phyloP scores from a whole-genome alignment of 1,140 invertebrate species.

The Drosophila obscura region DNA sequence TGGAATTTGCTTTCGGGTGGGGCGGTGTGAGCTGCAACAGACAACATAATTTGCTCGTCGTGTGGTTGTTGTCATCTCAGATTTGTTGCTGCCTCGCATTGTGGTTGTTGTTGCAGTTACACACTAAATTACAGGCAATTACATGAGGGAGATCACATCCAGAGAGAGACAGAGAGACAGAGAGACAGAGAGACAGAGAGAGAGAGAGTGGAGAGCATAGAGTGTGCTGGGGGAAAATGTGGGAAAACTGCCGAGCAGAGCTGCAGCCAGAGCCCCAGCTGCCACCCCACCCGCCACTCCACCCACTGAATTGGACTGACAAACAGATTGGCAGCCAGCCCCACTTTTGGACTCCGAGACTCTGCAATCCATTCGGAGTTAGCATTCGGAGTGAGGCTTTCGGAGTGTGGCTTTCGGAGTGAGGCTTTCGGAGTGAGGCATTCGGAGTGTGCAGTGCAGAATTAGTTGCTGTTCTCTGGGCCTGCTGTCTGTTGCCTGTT shows the following conservation, averaged over 20 bases:
- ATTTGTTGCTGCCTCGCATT: slow-evolving; percentile 37
- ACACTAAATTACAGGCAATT: slow-evolving; percentile 83
- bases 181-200: no score
- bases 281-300: neutral
- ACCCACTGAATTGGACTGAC: neutral
- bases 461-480: slow-evolving; percentile 15
- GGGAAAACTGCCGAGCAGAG: slow-evolving; percentile 33
- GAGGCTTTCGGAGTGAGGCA: no score
- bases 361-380: no score
- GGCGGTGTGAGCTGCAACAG: slow-evolving; percentile 31
- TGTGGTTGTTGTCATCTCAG: slow-evolving; percentile 72
- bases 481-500: slow-evolving; percentile 11
- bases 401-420: no score
- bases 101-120: slow-evolving; percentile 62
- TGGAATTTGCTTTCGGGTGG: slow-evolving; percentile 37
- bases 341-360: neutral
- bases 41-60: slow-evolving; percentile 78
- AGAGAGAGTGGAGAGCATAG: neutral
- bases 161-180: no score
- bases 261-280: neutral
- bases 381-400: no score
- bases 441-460: neutral
- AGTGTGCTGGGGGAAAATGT: slow-evolving; percentile 34
- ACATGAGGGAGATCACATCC: slow-evolving; percentile 43
- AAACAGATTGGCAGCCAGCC: slow-evolving; percentile 59